Evolutionary conservation across 1,140 invertebrate species (phyloP), one percentile per base, ranked within the genome.

Genomic region (Magallana angulata): DNA sequence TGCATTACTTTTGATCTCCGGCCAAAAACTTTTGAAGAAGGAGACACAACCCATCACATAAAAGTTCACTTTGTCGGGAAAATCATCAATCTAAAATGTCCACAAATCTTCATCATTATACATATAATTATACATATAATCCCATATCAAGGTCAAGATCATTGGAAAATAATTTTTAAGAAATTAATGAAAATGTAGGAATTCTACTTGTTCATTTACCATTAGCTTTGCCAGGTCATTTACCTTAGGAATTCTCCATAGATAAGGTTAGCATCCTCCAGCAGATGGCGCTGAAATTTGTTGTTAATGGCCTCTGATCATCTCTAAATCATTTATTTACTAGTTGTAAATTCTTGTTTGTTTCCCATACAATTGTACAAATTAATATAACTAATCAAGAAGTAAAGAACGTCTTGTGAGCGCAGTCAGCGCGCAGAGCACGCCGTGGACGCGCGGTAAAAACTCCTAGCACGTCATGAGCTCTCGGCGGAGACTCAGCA

Each of bases 231-330:
- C 95, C 84, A 97, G 95, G 89, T 97, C 97, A 88, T 96, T 96
- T 24, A 24, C 18, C 18, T 24, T 76, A 97, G 96, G 93, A 97
- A 98, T 92, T 96, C 96, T 87, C 96, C 96, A 94, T 97, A 96
- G 91, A 97, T 96, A 14, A 98, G 93, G 88, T 96, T 95, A 1
- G 96, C 96, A 88, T 97, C 96, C 89, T 97, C 97, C 82, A 97
- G 93, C 1, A 98, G 94, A 91, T 97, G 97, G 82, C 96, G 96
- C 91, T 97, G 97, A 60, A 97, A 96, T 95, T 97, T 96, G 24
- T 95, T 95, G 90, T 96, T 96, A 0, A 97, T 96, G 86, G 96
- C 96, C 30, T 96, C 95, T n/a, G 96, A 96, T 86, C 96, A 96
- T 82, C 97, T 95, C 57, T n/a, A n/a, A 24, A 24, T 24, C 24